A percentile compares a stretch with the other conserved stretches of the same genome.
Conservation (phyloP, 1,140 invertebrate species). For the Sminthurides bifidus region DNA sequence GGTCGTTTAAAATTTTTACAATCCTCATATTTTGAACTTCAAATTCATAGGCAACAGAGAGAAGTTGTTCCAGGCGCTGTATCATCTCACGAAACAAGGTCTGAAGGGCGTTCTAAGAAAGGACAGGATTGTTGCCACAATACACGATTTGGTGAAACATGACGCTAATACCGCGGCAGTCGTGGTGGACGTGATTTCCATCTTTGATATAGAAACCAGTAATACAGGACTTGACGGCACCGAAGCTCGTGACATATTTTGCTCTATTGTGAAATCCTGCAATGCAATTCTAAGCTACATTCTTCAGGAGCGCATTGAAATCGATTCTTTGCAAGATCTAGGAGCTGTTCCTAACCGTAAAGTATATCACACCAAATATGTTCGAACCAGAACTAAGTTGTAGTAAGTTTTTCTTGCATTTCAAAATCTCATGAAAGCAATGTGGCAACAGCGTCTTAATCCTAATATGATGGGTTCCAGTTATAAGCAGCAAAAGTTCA, state of each 20-base stretch:
- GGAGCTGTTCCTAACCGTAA: conserved; percentile 82
- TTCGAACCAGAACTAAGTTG: conserved; percentile 93
- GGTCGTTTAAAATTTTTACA: background rate
- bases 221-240: conserved; percentile 36
- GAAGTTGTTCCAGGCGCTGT: conserved; percentile 40
- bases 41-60: conserved; percentile 5
- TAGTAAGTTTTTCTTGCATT: conserved; percentile 58
- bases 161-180: conserved; percentile 57
- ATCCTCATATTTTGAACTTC: background rate
- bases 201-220: conserved; percentile 53
- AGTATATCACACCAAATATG: conserved; percentile 87
- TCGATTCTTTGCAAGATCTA: conserved; percentile 81
- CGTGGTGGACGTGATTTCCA: conserved; percentile 38
- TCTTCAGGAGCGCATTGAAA: conserved; percentile 71
- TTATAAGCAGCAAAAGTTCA: conserved; percentile 98
- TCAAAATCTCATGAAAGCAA: conserved; percentile 1
- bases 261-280: conserved; percentile 23
- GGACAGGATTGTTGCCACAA: conserved; percentile 51
- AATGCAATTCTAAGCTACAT: conserved; percentile 14
- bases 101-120: conserved; percentile 55
- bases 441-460: conserved; percentile 12
- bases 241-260: conserved; percentile 61
- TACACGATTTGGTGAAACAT: conserved; percentile 57
- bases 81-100: conserved; percentile 54
- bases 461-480: conserved; percentile 47